A percentile compares a stretch with the other conserved stretches of the same genome.
These are phyloP conservation scores for Dynastes hyllus DNA, from an alignment of 2,888 invertebrate genomes.

Conservation along the genomic window DNA sequence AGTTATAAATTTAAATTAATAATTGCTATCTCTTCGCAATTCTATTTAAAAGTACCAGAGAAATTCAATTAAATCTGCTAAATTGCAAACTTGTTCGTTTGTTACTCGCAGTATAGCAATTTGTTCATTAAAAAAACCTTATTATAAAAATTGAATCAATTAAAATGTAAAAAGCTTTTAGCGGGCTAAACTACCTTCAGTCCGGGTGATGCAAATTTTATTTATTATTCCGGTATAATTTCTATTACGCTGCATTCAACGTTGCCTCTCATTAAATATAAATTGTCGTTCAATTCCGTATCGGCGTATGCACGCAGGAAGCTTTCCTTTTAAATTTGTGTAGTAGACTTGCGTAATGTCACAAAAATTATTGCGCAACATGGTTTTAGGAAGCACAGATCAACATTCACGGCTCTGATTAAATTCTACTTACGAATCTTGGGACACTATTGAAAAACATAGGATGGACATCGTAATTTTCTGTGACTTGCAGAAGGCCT, in stretches of 20 bases:
- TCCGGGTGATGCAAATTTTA: background rate
- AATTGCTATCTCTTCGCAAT: constrained; percentile 21
- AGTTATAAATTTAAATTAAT: constrained; percentile 42
- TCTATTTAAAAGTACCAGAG: constrained; percentile 20
- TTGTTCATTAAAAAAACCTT: constrained; percentile 36
- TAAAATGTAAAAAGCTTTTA: constrained; percentile 19
- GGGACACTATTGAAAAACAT: no score
- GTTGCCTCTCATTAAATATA: no score
- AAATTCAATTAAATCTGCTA: constrained; percentile 29
- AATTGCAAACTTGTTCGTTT: constrained; percentile 31
- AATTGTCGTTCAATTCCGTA: no score
- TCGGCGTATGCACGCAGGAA: background rate
- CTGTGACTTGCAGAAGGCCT: no score
- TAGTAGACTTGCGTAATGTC: no score
- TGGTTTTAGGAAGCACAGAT: no score
- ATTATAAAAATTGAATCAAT: constrained; percentile 37
- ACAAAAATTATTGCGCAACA: no score
- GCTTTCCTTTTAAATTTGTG: no score
- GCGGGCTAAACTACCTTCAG: background rate
- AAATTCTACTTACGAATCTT: no score
- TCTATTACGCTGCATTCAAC: no score
- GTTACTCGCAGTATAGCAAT: constrained; percentile 22
- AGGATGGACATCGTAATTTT: no score
- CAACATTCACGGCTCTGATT: no score
- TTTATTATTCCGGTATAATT: background rate